Conservation (phyloP, 92 coral and sea anemone genomes). For the Pocillopora grandis region DNA sequence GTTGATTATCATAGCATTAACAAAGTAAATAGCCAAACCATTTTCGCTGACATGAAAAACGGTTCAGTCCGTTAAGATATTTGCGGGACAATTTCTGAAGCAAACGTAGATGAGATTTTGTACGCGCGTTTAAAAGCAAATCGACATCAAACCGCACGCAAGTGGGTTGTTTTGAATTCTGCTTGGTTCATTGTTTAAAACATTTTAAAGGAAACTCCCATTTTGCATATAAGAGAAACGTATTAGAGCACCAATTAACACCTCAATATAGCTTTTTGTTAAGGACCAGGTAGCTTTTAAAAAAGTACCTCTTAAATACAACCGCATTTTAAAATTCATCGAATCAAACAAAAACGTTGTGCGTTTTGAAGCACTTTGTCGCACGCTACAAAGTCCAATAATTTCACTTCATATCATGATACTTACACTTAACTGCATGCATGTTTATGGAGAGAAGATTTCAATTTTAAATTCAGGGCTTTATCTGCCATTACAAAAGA, state of each 20-base stretch:
- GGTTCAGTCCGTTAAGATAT: not conserved
- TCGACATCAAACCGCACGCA: not conserved
- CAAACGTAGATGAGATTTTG: not conserved
- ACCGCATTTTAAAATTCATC: slow-evolving; percentile 31
- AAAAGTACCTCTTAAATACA: slow-evolving; percentile 3
- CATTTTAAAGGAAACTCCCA: slow-evolving; percentile 23
- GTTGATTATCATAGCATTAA: slow-evolving; percentile 19
- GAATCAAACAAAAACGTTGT: not conserved
- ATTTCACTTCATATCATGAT: not conserved
- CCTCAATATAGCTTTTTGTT: slow-evolving; percentile 11
- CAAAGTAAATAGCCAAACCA: slow-evolving; percentile 16
- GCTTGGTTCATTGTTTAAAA: slow-evolving; percentile 6
- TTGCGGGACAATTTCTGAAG: not conserved
- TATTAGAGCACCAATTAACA: slow-evolving; percentile 27
- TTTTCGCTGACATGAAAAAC: slow-evolving; percentile 2
- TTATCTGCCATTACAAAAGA: not conserved
- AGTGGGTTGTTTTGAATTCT: not conserved
- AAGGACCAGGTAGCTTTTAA: slow-evolving; percentile 26
- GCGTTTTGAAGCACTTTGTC: slow-evolving; percentile 11
- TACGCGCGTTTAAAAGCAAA: not conserved
- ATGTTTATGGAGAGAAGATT: not conserved
- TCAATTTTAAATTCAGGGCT: not conserved
- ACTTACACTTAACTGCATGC: slow-evolving; percentile 6
- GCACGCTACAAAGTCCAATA: not conserved
- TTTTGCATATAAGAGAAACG: slow-evolving; percentile 22